Evolutionary conservation across 35 echinoderm and acorn worm genomes (phyloP), one percentile per base, ranked within the genome.

Genomic region (Diadema setosum): DNA sequence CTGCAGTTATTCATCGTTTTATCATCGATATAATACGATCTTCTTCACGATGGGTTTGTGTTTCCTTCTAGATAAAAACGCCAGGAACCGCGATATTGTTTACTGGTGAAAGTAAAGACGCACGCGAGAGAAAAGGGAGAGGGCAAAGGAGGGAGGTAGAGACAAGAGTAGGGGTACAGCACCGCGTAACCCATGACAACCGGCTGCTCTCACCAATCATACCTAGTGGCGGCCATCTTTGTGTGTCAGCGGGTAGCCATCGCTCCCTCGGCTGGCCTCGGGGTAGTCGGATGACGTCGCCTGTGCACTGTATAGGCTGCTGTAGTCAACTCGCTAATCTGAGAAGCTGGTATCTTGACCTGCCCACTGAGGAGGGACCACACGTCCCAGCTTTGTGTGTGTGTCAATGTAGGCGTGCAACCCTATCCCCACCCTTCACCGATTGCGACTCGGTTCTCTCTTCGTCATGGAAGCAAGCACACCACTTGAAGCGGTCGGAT

Each of bases 401-500:
- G 48, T 36, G 37, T 78, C 35, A 21, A 78, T 78, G 73, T 36
- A 25, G 73, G 36, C 35, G 9, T 78, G 73, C 73, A 78, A 78
- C 40, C 73, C 37, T 78, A 78, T 78, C 73, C 73, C 73, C 37
- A 78, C 37, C 70, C 70, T 42, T 39, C 27, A 21, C 24, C 24
- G 73, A 18, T 44, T 78, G 73, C 63, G 63, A 67, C 27, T 67
- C 63, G 63, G 63, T 26, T 67, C 34, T 78, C 37, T n/a, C 44
- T 36, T 21, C 73, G 73, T 41, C 73, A 78, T 78, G 73, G 73
- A 78, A 44, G 63, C 63, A 27, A 34, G 27, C 15, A 67, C 87
- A 76, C 87, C 76, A 82, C 25, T 80, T 82, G 88, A 90, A 81
- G 84, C 88, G 88, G 81, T 83, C 31, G 80, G 61, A 64, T 59